A percentile compares a stretch with the other conserved stretches of the same genome.
Evolutionary conservation across 2,113 vertebrate genomes (phyloP).

Genomic region (Tragelaphus strepsiceros): DNA sequence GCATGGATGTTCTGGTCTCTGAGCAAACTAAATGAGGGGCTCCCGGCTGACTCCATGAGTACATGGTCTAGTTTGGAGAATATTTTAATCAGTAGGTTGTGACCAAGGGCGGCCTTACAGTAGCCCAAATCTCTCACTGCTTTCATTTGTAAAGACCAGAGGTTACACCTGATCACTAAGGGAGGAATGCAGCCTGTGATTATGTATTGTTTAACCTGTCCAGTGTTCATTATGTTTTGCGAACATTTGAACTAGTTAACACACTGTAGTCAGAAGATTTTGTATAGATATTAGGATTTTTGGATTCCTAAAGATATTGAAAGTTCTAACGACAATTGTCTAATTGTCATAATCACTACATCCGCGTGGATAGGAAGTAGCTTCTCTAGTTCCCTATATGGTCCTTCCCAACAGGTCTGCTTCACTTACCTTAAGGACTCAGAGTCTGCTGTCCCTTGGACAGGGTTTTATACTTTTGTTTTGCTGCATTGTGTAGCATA

Average conservation of each 20-base stretch:
- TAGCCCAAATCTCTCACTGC: background rate
- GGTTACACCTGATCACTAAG: background rate
- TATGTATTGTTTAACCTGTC: background rate
- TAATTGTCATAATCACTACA: background rate
- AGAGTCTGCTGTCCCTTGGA: background rate
- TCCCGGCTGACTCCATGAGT: background rate
- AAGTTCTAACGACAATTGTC: background rate
- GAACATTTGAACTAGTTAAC: background rate
- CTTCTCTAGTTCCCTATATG: background rate
- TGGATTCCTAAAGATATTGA: background rate
- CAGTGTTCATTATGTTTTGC: background rate
- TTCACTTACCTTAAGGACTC: background rate
- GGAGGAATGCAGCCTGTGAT: background rate
- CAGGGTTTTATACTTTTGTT: background rate
- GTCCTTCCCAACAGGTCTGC: no score
- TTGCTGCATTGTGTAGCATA: background rate
- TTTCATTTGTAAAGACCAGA: background rate
- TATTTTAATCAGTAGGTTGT: background rate
- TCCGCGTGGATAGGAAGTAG: background rate
- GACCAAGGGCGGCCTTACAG: background rate
- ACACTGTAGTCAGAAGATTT: background rate
- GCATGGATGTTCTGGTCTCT: background rate
- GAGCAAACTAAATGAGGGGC: background rate
- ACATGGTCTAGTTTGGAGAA: background rate
- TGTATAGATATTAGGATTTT: background rate